Evolutionary conservation across 2,113 vertebrate genomes (phyloP), one percentile per base, ranked within the genome.

Genomic region (Bubalus kerabau): DNA sequence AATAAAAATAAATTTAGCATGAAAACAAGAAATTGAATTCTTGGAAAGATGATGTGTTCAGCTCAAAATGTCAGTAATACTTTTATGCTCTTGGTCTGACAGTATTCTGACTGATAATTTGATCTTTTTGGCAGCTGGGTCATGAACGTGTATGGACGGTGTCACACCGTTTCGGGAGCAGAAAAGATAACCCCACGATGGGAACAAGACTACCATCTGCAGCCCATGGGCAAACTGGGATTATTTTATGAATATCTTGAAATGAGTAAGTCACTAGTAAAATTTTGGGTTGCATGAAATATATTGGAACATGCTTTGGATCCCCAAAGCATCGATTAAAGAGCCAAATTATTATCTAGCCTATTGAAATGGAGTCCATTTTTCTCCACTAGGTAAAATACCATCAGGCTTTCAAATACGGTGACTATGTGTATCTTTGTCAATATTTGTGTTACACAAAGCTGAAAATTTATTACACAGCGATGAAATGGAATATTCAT

Each of bases 241-340:
- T 98, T 99, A 17, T 99, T 99, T 98, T 99, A 99, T 96, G 99
- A 99, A 90, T 99, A 99, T 71, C 99, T 99, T 76, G 99, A 99
- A 98, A 99, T 99, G 99, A 99, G 99, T 99, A 98, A 99, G 99
- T 97, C 40, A 30, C 56, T 28, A 13, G 1, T 97, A 87, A 43
- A 52, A 12, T 97, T 96, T 3, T 1, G 62, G 60, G 82, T 98
- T 5, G 1, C 16, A 19, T 91, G n/a, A 36, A 56, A 82, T 80
- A 52, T 24, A 57, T 8, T 32, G 32, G 57, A 88, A 14, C 36
- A 24, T 23, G 83, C 60, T 94, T 88, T 96, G 26, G 78, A 82
- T 83, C 16, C 32, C 93, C 81, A 26, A 13, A 46, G 28, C 87
- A 52, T 43, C 50, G 14, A 32, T 92, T 46, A 16, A 5, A 24